phyloP scores from a whole-genome alignment of 2,888 invertebrate species.

The Erannis defoliaria region DNA sequence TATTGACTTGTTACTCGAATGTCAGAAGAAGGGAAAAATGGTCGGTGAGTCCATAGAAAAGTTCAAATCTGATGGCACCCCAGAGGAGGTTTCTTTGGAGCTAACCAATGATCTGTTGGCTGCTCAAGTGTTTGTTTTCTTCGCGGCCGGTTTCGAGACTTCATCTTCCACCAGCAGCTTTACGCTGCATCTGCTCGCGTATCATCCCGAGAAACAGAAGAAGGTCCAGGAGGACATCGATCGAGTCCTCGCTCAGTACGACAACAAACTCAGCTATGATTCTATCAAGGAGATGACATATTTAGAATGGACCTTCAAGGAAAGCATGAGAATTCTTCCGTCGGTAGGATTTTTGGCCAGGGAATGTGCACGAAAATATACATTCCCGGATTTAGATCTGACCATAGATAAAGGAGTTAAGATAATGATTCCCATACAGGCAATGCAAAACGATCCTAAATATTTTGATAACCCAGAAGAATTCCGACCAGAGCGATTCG shows the following conservation, averaged over 20 bases:
- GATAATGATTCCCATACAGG: slow-evolving; percentile 63
- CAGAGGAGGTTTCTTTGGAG: slow-evolving; percentile 55
- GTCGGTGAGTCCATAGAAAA: slow-evolving; percentile 63
- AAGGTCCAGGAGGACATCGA: slow-evolving; percentile 69
- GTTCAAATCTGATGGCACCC: slow-evolving; percentile 55
- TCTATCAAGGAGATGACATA: slow-evolving; percentile 61
- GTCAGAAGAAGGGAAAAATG: slow-evolving; percentile 60
- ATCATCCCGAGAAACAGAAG: slow-evolving; percentile 67
- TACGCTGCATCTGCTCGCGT: slow-evolving; percentile 68
- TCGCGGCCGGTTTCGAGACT: slow-evolving; percentile 76
- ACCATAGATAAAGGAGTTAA: slow-evolving; percentile 64
- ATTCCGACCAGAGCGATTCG: slow-evolving; percentile 63
- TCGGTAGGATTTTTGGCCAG: slow-evolving; percentile 59
- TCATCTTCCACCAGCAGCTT: slow-evolving; percentile 72
- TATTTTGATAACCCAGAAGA: slow-evolving; percentile 63
- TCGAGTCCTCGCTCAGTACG: slow-evolving; percentile 55
- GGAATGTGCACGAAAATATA: slow-evolving; percentile 53
- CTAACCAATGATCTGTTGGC: slow-evolving; percentile 55
- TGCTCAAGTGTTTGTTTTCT: slow-evolving; percentile 68
- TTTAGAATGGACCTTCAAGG: slow-evolving; percentile 55
- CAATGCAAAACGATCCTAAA: slow-evolving; percentile 64
- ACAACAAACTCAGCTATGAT: slow-evolving; percentile 63
- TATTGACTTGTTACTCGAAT: slow-evolving; percentile 57
- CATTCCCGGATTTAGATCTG: slow-evolving; percentile 55
- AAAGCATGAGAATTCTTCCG: slow-evolving; percentile 62